Percentiles rank a stretch among this genome's conserved stretches.
Evolutionary conservation across 2,113 vertebrate species (phyloP).

Genomic region (Phyllostomus discolor): DNA sequence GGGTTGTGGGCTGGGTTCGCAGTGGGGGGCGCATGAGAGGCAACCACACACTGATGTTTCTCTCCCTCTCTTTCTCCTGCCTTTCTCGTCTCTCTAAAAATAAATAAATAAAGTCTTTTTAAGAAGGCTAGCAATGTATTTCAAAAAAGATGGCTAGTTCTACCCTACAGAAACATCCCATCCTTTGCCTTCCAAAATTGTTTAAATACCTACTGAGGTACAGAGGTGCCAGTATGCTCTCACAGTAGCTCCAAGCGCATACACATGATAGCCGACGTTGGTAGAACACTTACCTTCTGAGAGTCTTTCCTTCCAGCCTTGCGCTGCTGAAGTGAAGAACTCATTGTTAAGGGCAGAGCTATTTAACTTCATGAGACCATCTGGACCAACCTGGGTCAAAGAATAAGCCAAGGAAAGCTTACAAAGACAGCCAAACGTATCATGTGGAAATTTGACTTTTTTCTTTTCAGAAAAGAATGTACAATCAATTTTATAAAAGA

Average conservation of each 20-base stretch:
- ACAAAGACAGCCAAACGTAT: neutral
- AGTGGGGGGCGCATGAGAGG: no score
- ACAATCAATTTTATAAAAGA: slow-evolving; percentile 7
- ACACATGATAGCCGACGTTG: neutral
- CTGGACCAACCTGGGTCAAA: slow-evolving; percentile 86
- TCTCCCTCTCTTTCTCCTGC: no score
- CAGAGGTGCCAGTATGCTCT: neutral
- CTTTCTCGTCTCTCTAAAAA: no score
- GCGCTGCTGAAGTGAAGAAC: slow-evolving; percentile 97
- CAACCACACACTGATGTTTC: no score
- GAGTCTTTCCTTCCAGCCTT: slow-evolving; percentile 97
- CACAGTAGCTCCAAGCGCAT: neutral
- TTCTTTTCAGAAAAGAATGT: neutral
- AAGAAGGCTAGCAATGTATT: neutral
- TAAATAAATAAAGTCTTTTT: no score
- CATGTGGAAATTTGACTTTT: neutral
- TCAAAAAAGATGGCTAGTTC: neutral
- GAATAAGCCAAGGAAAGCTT: slow-evolving; percentile 20
- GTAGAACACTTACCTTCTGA: slow-evolving; percentile 87
- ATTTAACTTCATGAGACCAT: slow-evolving; percentile 92
- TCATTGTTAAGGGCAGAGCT: slow-evolving; percentile 97
- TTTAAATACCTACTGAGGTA: neutral
- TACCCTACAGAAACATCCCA: neutral
- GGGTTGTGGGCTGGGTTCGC: no score
- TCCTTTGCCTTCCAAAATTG: neutral